Base-by-base conservation (phyloP, 2,797 vertebrate genomes). In the Cryptoprocta ferox region DNA sequence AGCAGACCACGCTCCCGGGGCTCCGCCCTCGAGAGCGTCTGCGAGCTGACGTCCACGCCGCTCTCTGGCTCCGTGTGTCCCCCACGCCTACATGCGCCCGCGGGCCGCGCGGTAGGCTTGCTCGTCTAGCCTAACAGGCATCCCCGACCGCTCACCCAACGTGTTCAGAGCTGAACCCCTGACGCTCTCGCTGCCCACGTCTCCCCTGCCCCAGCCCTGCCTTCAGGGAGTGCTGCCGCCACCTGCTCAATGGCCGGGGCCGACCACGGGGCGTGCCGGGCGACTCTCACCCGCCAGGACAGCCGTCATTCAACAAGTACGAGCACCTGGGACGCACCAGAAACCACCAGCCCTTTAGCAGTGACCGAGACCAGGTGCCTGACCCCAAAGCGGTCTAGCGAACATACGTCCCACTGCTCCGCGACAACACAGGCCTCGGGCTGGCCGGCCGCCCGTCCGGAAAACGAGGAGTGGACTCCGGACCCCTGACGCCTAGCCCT, bases 31-130 rank as follows among this genome's bases (percentile, higher is more conserved):
- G 1, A 66, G 15, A 61, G 28, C 28, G 3, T 48, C 42, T 42
- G 39, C 1, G 35, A 28, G 71, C 53, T 4, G 30, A 37, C 32
- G 53, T n/a, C 42, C 61, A 63, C 28, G 71, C 59, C 61, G 3
- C 18, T 28, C 50, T 80, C 13, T 50, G 53, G 56, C 56, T 24
- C 56, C 21, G 21, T 3, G 53, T 19, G 56, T 24, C 56, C 56
- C 21, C 21, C 21, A 19, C 19, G 18, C 53, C 53, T 15, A 21
- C 53, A 7, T 21, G 18, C 53, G 4, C 18, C 53, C 2, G 6
- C 6, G 18, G 3, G 56, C 56, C 21, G 24, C 15, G 12, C 19
- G 53, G 59, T 0, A 28, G 0, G 32, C 15, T 24, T 1, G 0
- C 59, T 73, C 42, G 32, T 4, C 24, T 2, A 19, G n/a, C 50